phyloP scores from a whole-genome alignment of 2,888 invertebrate species.

The Cheilosia grossa region DNA sequence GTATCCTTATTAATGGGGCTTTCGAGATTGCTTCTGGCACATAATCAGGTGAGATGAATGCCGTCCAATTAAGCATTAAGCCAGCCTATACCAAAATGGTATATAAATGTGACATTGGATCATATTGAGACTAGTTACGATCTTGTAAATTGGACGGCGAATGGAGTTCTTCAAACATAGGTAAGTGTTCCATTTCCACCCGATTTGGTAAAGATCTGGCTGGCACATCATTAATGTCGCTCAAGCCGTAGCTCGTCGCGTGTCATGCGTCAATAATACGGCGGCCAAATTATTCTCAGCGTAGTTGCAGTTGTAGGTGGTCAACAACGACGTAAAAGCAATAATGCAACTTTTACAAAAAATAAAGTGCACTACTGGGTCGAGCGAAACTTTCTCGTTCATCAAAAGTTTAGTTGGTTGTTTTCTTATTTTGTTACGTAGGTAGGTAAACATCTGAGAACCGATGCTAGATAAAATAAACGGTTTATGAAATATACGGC shows the following conservation, averaged over 20 bases:
- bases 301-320: background rate
- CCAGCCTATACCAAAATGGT: background rate
- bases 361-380: no score
- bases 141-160: background rate
- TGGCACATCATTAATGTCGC: slow-evolving; percentile 17
- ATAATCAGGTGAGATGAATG: background rate
- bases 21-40: background rate
- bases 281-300: background rate
- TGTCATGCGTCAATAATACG: background rate
- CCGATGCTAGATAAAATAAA: no score
- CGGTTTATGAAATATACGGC: no score
- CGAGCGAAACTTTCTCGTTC: no score
- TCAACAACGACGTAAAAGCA: background rate
- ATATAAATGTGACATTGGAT: background rate
- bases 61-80: slow-evolving; percentile 6
- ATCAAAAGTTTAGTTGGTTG: no score
- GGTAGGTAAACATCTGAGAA: no score
- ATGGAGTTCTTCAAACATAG: background rate
- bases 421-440: no score
- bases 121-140: background rate
- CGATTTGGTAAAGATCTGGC: background rate
- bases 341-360: no score
- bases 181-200: background rate
- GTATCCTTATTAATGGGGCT: slow-evolving; percentile 3
- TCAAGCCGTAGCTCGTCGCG: slow-evolving; percentile 1